Evolutionary conservation across 2,888 invertebrate species (phyloP), one percentile per base, ranked within the genome.

Genomic region (Drosophila meridiana): DNA sequence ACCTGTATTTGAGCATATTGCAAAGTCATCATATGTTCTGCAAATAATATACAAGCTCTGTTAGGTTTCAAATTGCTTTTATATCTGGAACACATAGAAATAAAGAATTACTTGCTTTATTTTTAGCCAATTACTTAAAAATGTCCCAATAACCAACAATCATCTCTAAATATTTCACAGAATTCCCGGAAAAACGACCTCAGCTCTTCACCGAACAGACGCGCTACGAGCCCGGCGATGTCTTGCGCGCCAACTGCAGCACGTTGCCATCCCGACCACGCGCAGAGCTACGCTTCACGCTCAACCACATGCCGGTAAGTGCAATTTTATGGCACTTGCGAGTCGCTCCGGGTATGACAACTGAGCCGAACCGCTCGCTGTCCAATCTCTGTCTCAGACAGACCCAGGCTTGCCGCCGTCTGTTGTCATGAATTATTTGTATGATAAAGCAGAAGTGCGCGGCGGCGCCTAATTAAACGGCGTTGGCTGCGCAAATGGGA

Each of bases 231-330:
- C 95, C 96, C 1, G 96, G 96, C 4, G 97, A 97, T 92, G 93
- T 94, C 34, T 93, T 97, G 67, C 94, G 94, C 63, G 97, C 96
- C 62, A 97, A 97, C 94, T 97, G 97, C 93, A 95, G 96, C 14
- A 95, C 96, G 4, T 94, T 95, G 9, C 95, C 96, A 9, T 96
- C 97, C 6, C 94, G 95, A 77, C 97, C 97, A 6, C 94, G 95
- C 32, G 96, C 96, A 30, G 95, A 95, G 77, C 94, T 97, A 75
- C 96, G 95, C 79, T 96, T 97, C 86, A 95, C 95, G 82, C 94
- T 97, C 73, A 97, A 97, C 92, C 96, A 96, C 90, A 94, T 95
- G 78, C 95, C 95, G 94, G 97, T 97, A 93, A 96, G 96, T 94
- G 28, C 26, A 59, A 8, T 34, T 36, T 20, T 6, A 43, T 30